A percentile compares a stretch with the other conserved stretches of the same genome.
These are phyloP conservation scores for Spea hammondii DNA, from an alignment of 2,797 vertebrate species.

Conservation along the genomic window DNA sequence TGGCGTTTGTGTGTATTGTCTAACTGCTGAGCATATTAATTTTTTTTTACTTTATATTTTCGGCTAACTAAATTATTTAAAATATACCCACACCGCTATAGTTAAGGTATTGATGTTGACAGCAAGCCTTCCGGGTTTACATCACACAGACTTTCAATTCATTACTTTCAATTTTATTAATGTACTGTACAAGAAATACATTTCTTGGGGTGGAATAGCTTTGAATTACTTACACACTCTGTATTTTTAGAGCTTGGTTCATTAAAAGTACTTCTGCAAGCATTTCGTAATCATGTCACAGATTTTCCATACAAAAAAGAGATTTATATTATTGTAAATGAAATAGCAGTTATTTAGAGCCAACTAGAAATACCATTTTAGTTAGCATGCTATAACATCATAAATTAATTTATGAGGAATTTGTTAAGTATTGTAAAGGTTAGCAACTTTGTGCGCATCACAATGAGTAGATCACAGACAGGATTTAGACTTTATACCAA, in stretches of 20 bases:
- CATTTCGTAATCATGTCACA: slow-evolving; percentile 26
- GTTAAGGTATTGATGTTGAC: slow-evolving; percentile 25
- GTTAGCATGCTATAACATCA: not conserved
- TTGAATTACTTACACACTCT: slow-evolving; percentile 32
- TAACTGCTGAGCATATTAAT: no score
- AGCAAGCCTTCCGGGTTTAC: slow-evolving; percentile 41
- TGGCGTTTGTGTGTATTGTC: no score
- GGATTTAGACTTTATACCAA: no score
- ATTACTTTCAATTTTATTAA: slow-evolving; percentile 40
- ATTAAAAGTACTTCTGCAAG: slow-evolving; percentile 42
- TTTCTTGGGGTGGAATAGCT: slow-evolving; percentile 33
- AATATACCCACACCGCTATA: not conserved
- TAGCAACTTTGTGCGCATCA: not conserved
- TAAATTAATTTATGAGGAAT: not conserved
- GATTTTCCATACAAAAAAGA: slow-evolving; percentile 18
- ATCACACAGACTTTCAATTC: slow-evolving; percentile 25
- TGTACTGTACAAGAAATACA: slow-evolving; percentile 25
- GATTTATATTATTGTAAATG: slow-evolving; percentile 24
- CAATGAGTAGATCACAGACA: not conserved
- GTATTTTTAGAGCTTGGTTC: slow-evolving; percentile 28
- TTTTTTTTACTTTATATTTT: not conserved
- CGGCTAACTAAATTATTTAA: not conserved
- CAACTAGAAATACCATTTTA: slow-evolving; percentile 5
- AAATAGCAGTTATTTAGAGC: slow-evolving; percentile 29
- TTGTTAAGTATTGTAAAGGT: not conserved